Percentiles rank a stretch among this genome's conserved stretches.
phyloP scores from a whole-genome alignment of 2,797 vertebrate species.

The Phrynocephalus guinanensis region DNA sequence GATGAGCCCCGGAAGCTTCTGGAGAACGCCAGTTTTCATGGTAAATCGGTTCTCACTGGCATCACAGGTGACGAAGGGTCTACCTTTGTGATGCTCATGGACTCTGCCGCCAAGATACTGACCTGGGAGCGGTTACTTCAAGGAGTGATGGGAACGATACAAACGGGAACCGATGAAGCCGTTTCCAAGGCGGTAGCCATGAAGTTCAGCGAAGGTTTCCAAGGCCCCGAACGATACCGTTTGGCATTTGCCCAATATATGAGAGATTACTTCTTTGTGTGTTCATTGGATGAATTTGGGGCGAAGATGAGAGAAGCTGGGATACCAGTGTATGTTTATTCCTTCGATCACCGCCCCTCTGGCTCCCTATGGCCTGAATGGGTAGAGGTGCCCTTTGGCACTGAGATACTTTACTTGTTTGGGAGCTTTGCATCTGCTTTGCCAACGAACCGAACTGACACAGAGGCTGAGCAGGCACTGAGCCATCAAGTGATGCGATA shows the following conservation, averaged over 20 bases:
- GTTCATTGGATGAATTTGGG: constrained; percentile 74
- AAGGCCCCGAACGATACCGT: constrained; percentile 69
- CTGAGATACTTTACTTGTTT: constrained; percentile 84
- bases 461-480: constrained; percentile 75
- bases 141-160: constrained; percentile 55
- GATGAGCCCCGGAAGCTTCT: constrained; percentile 73
- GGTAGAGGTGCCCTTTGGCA: constrained; percentile 81
- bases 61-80: constrained; percentile 79
- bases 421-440: constrained; percentile 71
- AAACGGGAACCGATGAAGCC: constrained; percentile 40
- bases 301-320: constrained; percentile 69
- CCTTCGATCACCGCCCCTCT: constrained; percentile 79
- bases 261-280: constrained; percentile 73
- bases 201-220: constrained; percentile 77
- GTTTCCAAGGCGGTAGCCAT: constrained; percentile 56
- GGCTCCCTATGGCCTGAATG: constrained; percentile 80
- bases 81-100: constrained; percentile 64
- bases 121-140: constrained; percentile 68
- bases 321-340: constrained; percentile 72
- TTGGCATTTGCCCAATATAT: constrained; percentile 68
- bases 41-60: constrained; percentile 77
- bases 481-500: constrained; percentile 80
- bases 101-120: constrained; percentile 71
- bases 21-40: constrained; percentile 53
- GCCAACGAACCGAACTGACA: constrained; percentile 55